Base-by-base conservation (phyloP, 2,888 invertebrate genomes). In the Drosophila siamana region DNA sequence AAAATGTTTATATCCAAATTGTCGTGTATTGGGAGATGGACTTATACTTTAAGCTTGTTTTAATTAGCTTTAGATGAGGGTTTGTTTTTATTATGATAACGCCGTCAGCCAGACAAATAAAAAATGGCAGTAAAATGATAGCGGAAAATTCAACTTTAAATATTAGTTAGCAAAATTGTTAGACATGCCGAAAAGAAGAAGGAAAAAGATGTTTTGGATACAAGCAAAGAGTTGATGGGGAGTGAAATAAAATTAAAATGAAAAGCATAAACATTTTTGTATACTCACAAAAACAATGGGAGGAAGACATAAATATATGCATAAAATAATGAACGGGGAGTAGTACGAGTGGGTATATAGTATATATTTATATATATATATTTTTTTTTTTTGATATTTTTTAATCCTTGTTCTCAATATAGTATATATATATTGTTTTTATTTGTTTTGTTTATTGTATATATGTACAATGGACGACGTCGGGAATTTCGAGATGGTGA, bases 261-360 rank as follows among this genome's bases (percentile, higher is more conserved):
- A 76, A 71, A 83, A 88, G 72, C 63, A 52, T 73, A 86, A 84
- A 80, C 19, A 76, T 86, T 88, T 83, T 83, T 86, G 76, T 88
- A 87, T 87, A 89, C 87, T 87, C 87, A 87, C 87, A 87, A 87
- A 88, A 84, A 83, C 71, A 78, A 76, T 75, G 89, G 80, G 78
- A 80, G 69, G 76, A 81, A 80, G 78, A 88, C 81, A 84, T 80
- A 88, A 84, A 88, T 66, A 79, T 75, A 85, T 88, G 83, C 86
- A 73, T 57, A 86, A 83, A 70, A 71, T 68, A 88, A 86, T 83
- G 86, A 79, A 66, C 88, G 83, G 88, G 88, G 57, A 73, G 80
- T 82, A 69, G 73, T 82, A 69, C 80, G 86, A 75, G 78, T 70
- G 43, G 70, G 71, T 79, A 71, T 71, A 76, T 59, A 62, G 60